A percentile compares a stretch with the other conserved stretches of the same genome.
phyloP scores from a whole-genome alignment of 2,888 invertebrate species.

The Ommatoiulus sabulosus region DNA sequence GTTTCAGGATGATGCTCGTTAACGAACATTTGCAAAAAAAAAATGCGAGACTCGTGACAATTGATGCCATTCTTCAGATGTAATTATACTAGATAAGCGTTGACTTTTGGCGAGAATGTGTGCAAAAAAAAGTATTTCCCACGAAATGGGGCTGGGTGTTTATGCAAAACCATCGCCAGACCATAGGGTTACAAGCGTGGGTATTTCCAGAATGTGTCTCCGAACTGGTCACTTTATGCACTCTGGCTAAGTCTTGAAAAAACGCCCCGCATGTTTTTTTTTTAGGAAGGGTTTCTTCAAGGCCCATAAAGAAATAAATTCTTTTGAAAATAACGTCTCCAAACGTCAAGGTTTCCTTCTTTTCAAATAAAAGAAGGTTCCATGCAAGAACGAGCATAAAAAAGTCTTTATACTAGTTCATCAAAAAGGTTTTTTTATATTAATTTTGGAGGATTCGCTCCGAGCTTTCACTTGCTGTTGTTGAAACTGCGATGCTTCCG shows the following conservation, averaged over 20 bases:
- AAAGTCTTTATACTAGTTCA: not conserved
- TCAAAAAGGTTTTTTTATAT: not conserved
- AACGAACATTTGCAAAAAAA: too few species aligned
- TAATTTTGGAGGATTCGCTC: not conserved
- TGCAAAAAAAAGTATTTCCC: not conserved
- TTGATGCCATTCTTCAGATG: not conserved
- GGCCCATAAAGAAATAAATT: constrained; percentile 33
- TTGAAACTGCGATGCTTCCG: not conserved
- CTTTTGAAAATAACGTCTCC: constrained; percentile 11
- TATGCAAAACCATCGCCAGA: not conserved
- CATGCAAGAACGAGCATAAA: not conserved
- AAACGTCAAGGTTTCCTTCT: not conserved
- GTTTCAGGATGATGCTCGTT: too few species aligned
- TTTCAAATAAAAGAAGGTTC: not conserved
- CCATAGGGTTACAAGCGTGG: not conserved
- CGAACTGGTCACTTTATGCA: not conserved
- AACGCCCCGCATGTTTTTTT: not conserved
- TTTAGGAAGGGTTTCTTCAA: constrained; percentile 44
- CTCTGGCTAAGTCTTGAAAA: not conserved
- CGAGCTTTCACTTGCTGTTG: not conserved
- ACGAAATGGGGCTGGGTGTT: not conserved
- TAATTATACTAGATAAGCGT: not conserved
- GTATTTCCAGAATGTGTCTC: not conserved
- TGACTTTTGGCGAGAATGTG: not conserved
- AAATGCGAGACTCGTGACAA: not conserved